These are phyloP conservation scores for Eurosta solidaginis DNA, from an alignment of 1,140 invertebrate species.

Conservation along the genomic window DNA sequence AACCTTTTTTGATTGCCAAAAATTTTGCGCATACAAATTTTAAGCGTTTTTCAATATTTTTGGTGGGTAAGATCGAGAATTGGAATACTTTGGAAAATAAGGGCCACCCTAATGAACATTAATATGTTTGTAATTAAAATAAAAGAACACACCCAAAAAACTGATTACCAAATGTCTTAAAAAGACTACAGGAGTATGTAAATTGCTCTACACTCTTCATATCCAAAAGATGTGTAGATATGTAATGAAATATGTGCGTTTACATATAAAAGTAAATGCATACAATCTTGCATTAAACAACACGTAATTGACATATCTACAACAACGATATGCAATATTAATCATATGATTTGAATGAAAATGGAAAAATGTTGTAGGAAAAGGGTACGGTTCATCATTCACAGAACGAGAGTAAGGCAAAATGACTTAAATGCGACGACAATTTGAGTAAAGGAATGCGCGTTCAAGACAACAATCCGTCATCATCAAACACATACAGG, in stretches of 20 bases:
- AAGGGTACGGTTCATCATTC: neutral
- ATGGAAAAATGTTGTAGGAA: neutral
- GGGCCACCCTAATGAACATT: no score
- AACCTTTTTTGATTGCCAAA: no score
- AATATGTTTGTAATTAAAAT: neutral
- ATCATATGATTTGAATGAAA: neutral
- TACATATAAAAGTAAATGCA: neutral
- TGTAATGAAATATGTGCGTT: neutral
- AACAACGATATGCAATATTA: neutral
- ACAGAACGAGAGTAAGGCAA: no score
- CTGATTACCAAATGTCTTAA: neutral
- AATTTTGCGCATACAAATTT: no score
- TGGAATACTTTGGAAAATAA: no score
- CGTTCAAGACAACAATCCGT: constrained; percentile 7
- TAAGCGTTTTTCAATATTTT: no score
- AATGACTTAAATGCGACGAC: no score
- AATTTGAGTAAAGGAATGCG: neutral
- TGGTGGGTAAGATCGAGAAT: no score
- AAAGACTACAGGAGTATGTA: neutral
- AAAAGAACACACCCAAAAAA: constrained; percentile 13
- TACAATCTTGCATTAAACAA: neutral
- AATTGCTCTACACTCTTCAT: neutral
- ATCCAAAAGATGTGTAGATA: neutral
- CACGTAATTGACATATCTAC: neutral
- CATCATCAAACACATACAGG: neutral